phyloP scores from a whole-genome alignment of 2,797 vertebrate genomes.

The Eulemur mongoz region DNA sequence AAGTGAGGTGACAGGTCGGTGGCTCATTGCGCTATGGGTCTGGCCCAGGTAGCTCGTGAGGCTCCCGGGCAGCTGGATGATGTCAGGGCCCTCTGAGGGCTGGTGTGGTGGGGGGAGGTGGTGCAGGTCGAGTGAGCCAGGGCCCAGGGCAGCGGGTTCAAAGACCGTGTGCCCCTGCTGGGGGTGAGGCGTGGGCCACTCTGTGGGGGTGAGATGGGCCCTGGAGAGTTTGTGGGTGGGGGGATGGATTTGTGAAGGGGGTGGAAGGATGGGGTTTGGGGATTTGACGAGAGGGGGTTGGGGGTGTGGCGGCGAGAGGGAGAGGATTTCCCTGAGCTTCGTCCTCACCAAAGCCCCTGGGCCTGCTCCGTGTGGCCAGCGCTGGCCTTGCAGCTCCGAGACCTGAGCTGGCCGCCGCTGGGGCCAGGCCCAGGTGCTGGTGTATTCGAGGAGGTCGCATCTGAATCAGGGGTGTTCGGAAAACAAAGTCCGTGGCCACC shows the following conservation, averaged over 20 bases:
- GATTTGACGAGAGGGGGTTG: too few relatives aligned
- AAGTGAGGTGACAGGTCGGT: fast-evolving
- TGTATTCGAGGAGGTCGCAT: fast-evolving
- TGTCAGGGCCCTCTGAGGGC: background rate
- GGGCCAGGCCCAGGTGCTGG: too few relatives aligned
- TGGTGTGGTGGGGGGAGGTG: background rate
- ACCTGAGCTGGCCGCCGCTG: fast-evolving
- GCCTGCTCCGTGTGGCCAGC: fast-evolving
- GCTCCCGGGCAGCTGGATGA: too few relatives aligned
- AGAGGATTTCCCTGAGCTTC: too few relatives aligned
- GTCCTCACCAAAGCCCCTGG: too few relatives aligned
- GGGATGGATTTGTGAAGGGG: background rate
- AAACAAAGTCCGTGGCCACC: background rate
- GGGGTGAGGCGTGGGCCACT: background rate
- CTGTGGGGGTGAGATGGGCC: background rate
- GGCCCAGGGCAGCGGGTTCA: background rate
- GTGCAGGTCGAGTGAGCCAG: background rate
- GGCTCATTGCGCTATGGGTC: too few relatives aligned
- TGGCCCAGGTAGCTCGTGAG: background rate
- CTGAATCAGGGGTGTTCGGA: background rate
- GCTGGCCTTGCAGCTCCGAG: fast-evolving
- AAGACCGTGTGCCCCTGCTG: too few relatives aligned
- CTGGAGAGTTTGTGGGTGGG: background rate
- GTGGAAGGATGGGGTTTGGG: background rate
- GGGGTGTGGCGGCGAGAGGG: too few relatives aligned